Evolutionary conservation across 2,113 vertebrate species (phyloP).

Genomic region (Saccopteryx bilineata): DNA sequence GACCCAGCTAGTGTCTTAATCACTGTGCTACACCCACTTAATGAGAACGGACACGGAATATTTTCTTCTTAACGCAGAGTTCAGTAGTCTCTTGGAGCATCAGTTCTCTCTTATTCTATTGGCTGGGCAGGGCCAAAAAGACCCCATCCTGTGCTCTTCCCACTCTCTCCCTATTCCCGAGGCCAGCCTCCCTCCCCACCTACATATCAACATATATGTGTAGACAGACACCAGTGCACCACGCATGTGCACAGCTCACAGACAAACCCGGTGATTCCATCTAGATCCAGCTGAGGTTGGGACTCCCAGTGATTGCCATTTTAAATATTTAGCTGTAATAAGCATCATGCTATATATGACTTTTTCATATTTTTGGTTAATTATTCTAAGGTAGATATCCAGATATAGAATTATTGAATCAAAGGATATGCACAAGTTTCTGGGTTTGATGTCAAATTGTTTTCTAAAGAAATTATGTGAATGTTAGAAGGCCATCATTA

Average conservation of each 20-base stretch:
- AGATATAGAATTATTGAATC: background rate
- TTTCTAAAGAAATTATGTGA: background rate
- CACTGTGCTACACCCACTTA: background rate
- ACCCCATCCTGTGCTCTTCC: background rate
- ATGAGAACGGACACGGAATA: background rate
- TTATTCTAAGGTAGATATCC: background rate
- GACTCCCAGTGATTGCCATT: background rate
- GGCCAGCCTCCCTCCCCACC: background rate
- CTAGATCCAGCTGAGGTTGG: background rate
- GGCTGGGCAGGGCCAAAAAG: background rate
- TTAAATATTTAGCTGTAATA: background rate
- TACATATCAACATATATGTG: accelerated
- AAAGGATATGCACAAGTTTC: background rate
- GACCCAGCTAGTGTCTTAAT: background rate
- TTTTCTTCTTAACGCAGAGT: background rate
- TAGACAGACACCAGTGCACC: no score
- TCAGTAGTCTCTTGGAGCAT: background rate
- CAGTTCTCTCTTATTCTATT: background rate
- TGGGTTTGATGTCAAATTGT: background rate
- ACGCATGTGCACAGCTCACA: background rate
- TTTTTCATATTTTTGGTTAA: background rate
- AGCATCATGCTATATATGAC: background rate
- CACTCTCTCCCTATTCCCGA: background rate
- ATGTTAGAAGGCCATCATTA: background rate
- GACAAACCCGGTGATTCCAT: background rate